A percentile compares a stretch with the other conserved stretches of the same genome.
Evolutionary conservation across 2,797 vertebrate species (phyloP).

Genomic region (Enteromius anoplus): DNA sequence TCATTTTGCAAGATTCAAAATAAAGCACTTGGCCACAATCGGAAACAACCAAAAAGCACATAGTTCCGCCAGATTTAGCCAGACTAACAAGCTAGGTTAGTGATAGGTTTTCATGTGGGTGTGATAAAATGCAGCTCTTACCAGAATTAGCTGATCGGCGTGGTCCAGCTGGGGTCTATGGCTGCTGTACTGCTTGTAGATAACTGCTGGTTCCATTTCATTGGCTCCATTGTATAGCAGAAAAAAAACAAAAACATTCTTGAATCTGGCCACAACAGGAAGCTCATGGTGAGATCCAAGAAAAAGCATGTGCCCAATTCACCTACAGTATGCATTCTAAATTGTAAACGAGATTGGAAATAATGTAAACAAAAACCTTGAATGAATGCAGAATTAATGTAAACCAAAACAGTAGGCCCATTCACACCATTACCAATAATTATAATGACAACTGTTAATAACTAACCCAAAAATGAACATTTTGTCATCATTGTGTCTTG

Average conservation of each 20-base stretch:
- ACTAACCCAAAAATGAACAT: neutral
- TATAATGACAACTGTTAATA: neutral
- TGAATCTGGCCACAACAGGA: neutral
- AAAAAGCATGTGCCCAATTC: neutral
- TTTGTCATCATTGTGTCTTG: neutral
- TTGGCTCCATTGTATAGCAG: neutral
- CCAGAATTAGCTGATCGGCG: neutral
- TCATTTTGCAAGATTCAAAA: neutral
- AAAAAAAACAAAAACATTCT: slow-evolving; percentile 8
- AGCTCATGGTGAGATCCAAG: neutral
- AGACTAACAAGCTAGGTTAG: neutral
- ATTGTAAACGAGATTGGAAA: neutral
- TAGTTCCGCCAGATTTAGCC: neutral
- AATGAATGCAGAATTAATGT: neutral
- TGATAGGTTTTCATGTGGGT: neutral
- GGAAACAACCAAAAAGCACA: neutral
- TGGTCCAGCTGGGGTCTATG: slow-evolving; percentile 12
- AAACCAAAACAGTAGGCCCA: neutral
- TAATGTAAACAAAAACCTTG: neutral
- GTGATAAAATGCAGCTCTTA: neutral
- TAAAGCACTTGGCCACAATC: neutral
- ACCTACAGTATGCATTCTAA: neutral
- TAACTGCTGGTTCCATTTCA: neutral
- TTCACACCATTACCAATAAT: neutral
- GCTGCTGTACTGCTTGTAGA: slow-evolving; percentile 8